phyloP scores from a whole-genome alignment of 2,797 vertebrate genomes.

The Neomorphus geoffroyi region DNA sequence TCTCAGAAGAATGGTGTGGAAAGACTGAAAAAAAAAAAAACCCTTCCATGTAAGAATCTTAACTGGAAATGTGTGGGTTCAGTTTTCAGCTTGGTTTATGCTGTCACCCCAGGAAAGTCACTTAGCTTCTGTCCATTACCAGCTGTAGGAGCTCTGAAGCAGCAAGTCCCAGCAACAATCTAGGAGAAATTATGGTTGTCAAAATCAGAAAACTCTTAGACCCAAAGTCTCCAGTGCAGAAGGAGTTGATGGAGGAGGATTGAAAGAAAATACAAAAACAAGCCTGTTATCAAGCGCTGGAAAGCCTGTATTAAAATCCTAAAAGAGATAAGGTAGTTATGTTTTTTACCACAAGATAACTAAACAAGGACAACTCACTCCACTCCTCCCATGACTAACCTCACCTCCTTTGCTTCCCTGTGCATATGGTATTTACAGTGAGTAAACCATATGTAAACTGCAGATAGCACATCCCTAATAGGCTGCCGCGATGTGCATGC shows the following conservation, averaged over 20 bases:
- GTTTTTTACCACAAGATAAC: conserved; percentile 24
- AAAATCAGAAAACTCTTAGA: background rate
- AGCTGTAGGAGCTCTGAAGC: background rate
- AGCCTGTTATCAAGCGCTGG: background rate
- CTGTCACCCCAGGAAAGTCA: background rate
- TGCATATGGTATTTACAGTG: background rate
- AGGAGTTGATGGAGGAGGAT: background rate
- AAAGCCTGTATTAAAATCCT: background rate
- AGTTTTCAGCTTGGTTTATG: background rate
- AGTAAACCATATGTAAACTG: conserved; percentile 35
- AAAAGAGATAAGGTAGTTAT: background rate
- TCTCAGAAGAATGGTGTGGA: background rate
- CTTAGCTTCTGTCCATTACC: background rate
- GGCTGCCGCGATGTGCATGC: background rate
- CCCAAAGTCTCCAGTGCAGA: background rate
- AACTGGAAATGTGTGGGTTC: background rate
- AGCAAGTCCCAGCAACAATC: background rate
- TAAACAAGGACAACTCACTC: background rate
- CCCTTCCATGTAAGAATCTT: background rate
- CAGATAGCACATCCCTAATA: conserved; percentile 2
- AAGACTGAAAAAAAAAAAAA: background rate
- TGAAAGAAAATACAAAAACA: background rate
- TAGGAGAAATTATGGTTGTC: background rate
- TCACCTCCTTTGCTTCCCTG: background rate
- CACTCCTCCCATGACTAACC: background rate